Percentiles rank a stretch among this genome's conserved stretches.
These are phyloP conservation scores for Pseudochaenichthys georgianus DNA, from an alignment of 2,797 vertebrate species.

Conservation along the genomic window DNA sequence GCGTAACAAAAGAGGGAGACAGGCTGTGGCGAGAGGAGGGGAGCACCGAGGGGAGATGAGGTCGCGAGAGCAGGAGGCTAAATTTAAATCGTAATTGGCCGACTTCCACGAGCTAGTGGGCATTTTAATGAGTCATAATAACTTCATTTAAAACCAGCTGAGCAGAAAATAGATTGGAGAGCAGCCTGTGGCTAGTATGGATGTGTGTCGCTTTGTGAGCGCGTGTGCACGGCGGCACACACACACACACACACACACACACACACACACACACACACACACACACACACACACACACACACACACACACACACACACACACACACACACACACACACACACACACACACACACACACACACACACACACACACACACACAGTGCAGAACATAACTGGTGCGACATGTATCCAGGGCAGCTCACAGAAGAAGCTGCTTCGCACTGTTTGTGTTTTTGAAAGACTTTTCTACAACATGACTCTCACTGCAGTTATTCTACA, in stretches of 20 bases:
- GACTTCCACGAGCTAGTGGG: constrained; percentile 99
- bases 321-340: too few species aligned
- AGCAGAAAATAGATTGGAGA: constrained; percentile 99
- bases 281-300: too few species aligned
- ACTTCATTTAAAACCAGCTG: constrained; percentile 99
- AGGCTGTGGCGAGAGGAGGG: constrained; percentile 64
- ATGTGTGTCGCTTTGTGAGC: constrained; percentile 89
- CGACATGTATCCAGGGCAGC: constrained; percentile 51
- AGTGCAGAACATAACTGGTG: constrained; percentile 17
- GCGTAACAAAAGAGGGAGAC: constrained; percentile 29
- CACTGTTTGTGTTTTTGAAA: constrained; percentile 26
- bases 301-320: too few species aligned
- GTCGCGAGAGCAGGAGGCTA: constrained; percentile 87
- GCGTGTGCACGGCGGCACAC: constrained; percentile 48
- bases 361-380: not conserved
- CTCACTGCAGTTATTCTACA: not conserved
- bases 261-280: too few species aligned
- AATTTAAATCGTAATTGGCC: constrained; percentile 99
- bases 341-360: not conserved
- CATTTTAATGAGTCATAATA: constrained; percentile 99
- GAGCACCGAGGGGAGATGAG: constrained; percentile 65
- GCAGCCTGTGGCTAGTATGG: constrained; percentile 98
- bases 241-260: too few species aligned
- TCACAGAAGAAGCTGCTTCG: constrained; percentile 36
- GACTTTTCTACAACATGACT: constrained; percentile 5